These are phyloP conservation scores for Plectrocnemia conspersa DNA, from an alignment of 1,140 invertebrate genomes.

Conservation along the genomic window DNA sequence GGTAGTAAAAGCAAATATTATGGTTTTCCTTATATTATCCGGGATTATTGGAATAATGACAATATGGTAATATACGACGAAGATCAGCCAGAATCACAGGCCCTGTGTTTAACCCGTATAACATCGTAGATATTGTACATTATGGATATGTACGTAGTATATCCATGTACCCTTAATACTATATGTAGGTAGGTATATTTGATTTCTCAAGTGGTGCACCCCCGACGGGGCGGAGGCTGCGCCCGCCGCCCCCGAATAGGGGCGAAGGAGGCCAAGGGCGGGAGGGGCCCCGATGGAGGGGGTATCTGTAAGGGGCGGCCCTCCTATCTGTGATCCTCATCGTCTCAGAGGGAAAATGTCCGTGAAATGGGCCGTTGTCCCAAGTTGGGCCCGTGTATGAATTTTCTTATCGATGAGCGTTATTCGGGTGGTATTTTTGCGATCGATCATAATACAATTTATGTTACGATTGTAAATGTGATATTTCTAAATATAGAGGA, in stretches of 20 bases:
- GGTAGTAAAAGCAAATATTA: too few relatives aligned
- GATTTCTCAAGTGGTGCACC: constrained; percentile 2
- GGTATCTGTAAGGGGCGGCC: constrained; percentile 24
- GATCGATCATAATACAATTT: too few relatives aligned
- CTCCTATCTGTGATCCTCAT: constrained; percentile 27
- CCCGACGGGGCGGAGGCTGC: too few relatives aligned
- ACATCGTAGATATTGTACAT: constrained; percentile 13
- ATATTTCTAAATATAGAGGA: too few relatives aligned
- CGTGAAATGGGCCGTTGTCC: constrained; percentile 16
- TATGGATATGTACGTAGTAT: constrained; percentile 15
- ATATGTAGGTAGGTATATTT: too few relatives aligned
- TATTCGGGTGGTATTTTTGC: too few relatives aligned
- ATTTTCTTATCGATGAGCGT: too few relatives aligned
- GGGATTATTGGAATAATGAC: constrained; percentile 19
- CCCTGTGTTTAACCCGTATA: constrained; percentile 17
- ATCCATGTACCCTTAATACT: too few relatives aligned
- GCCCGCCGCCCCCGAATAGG: too few relatives aligned
- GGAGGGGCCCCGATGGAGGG: constrained; percentile 1
- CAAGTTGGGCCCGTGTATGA: too few relatives aligned
- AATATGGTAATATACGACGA: background rate
- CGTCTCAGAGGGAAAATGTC: constrained; percentile 29
- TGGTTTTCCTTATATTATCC: too few relatives aligned
- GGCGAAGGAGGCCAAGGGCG: background rate
- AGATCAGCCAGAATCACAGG: constrained; percentile 8
- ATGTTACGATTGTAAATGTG: too few relatives aligned